Evolutionary conservation across 2,888 invertebrate genomes (phyloP).

Genomic region (Pachydiplax longipennis): DNA sequence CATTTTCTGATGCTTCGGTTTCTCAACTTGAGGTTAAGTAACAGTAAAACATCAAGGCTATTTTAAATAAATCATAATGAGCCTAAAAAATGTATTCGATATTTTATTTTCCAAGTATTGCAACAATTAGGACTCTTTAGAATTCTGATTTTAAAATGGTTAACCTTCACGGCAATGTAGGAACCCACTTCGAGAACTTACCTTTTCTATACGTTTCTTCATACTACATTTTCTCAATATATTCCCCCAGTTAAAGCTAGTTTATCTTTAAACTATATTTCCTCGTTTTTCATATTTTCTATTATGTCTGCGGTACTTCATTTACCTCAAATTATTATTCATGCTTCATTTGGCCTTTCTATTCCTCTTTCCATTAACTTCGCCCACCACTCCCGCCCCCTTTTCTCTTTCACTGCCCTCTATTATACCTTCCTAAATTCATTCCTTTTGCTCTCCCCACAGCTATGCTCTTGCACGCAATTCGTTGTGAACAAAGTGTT

Average conservation of each 20-base stretch:
- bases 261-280: neutral
- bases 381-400: neutral
- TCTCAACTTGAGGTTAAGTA: no score
- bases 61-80: no score
- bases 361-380: neutral
- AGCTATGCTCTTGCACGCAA: neutral
- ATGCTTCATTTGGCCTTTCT: neutral
- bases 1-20: no score
- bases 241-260: neutral
- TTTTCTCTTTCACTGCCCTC: neutral
- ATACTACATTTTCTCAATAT: neutral
- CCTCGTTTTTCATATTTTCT: neutral
- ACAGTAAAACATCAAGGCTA: no score
- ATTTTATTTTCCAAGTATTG: no score
- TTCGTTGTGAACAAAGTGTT: neutral
- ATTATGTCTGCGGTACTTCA: neutral
- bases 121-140: no score
- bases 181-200: no score
- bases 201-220: neutral
- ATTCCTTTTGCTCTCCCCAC: neutral
- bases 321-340: neutral
- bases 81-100: no score
- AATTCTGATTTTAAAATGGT: no score
- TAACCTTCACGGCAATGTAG: no score
- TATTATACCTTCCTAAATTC: neutral